Percentiles rank a stretch among this genome's conserved stretches.
Evolutionary conservation across 2,113 vertebrate species (phyloP).

Genomic region (Stigmatopora argus): DNA sequence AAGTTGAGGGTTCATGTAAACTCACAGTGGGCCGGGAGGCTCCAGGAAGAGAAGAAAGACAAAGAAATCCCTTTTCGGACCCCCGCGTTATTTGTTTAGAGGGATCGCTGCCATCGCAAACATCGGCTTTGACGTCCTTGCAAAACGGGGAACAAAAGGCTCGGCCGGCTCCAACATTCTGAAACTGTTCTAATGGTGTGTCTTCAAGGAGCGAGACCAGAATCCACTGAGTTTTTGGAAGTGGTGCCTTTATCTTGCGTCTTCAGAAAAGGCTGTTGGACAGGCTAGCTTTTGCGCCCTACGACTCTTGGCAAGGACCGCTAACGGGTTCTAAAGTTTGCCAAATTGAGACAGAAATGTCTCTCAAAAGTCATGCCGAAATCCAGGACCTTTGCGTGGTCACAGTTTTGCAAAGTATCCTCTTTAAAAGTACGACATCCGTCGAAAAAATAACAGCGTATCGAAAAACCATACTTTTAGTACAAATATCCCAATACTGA

Average conservation of each 20-base stretch:
- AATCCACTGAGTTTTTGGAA: constrained; percentile 31
- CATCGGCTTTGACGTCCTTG: constrained; percentile 53
- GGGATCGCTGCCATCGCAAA: constrained; percentile 64
- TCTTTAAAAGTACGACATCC: not conserved
- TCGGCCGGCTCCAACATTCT: constrained; percentile 30
- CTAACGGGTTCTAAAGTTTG: not conserved
- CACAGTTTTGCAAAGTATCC: not conserved
- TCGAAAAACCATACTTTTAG: not conserved
- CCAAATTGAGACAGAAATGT: not conserved
- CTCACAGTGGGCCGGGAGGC: constrained; percentile 56
- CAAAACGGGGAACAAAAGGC: constrained; percentile 48
- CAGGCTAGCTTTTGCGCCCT: constrained; percentile 28
- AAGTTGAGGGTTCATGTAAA: constrained; percentile 74
- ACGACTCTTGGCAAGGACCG: not conserved
- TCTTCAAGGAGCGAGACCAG: constrained; percentile 26
- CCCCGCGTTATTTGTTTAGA: constrained; percentile 49
- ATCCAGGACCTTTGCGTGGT: not conserved
- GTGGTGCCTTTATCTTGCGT: constrained; percentile 32
- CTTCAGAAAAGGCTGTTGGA: constrained; percentile 18
- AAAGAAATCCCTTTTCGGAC: constrained; percentile 61
- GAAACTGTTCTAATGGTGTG: constrained; percentile 32
- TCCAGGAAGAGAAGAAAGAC: constrained; percentile 52
- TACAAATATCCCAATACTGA: not conserved
- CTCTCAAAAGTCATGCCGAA: not conserved
- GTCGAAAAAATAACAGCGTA: not conserved